A percentile compares a stretch with the other conserved stretches of the same genome.
phyloP scores from a whole-genome alignment of 2,113 vertebrate species.

The Thamnophis sirtalis region DNA sequence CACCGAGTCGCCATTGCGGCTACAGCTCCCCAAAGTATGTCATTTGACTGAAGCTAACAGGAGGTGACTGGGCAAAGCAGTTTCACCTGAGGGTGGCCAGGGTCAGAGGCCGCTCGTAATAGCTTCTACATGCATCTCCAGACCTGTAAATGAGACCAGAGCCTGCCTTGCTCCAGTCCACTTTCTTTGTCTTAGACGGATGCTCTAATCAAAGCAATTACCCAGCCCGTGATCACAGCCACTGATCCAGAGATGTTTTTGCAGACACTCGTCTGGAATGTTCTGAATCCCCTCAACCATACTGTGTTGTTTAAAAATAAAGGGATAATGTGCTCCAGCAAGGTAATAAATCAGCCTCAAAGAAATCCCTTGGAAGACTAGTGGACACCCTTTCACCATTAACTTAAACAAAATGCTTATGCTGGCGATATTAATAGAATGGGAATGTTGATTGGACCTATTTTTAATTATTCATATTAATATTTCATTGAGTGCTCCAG shows the following conservation, averaged over 20 bases:
- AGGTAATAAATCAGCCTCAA: slow-evolving; percentile 44
- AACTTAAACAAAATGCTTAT: background rate
- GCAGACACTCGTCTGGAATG: slow-evolving; percentile 65
- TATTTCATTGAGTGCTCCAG: background rate
- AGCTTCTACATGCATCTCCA: slow-evolving; percentile 72
- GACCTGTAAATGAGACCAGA: slow-evolving; percentile 74
- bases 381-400: background rate
- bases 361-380: background rate
- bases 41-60: slow-evolving; percentile 72
- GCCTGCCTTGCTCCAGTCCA: slow-evolving; percentile 69
- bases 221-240: slow-evolving; percentile 54
- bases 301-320: slow-evolving; percentile 39
- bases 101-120: slow-evolving; percentile 80
- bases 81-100: slow-evolving; percentile 78
- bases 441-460: background rate
- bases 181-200: slow-evolving; percentile 64
- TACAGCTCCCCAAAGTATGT: slow-evolving; percentile 57
- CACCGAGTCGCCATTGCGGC: slow-evolving; percentile 36
- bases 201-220: slow-evolving; percentile 71
- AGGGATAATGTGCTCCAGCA: slow-evolving; percentile 41
- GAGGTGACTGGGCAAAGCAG: slow-evolving; percentile 71
- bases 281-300: slow-evolving; percentile 50
- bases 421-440: background rate
- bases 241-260: slow-evolving; percentile 60
- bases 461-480: background rate